phyloP scores from a whole-genome alignment of 2,797 vertebrate genomes.

The Rousettus madagascariensis region DNA sequence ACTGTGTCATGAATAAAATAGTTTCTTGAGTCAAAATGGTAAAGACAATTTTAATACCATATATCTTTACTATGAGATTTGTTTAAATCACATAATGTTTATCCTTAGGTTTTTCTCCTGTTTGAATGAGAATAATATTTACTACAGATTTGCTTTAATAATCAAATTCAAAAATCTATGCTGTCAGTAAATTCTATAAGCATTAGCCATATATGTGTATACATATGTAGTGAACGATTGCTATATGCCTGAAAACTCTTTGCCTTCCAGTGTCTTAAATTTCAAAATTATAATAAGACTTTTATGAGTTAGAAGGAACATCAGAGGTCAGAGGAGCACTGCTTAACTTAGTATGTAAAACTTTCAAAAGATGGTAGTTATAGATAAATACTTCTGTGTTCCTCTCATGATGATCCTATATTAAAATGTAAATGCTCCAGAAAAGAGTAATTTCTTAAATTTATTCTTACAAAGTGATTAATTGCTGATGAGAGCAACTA shows the following conservation, averaged over 20 bases:
- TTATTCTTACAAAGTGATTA: neutral
- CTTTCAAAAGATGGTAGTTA: neutral
- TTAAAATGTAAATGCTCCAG: neutral
- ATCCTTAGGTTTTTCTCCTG: neutral
- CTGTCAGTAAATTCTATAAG: neutral
- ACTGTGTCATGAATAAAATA: neutral
- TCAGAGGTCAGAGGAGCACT: neutral
- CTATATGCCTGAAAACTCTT: neutral
- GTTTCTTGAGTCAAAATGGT: neutral
- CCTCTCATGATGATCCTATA: neutral
- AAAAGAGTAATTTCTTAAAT: neutral
- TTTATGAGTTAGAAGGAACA: neutral
- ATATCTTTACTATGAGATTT: neutral
- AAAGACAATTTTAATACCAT: neutral
- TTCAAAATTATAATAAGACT: neutral
- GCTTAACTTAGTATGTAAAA: neutral
- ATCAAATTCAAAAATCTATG: neutral
- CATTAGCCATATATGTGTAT: too few relatives aligned
- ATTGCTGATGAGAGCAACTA: neutral
- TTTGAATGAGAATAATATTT: neutral
- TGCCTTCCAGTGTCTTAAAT: neutral
- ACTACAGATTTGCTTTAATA: neutral
- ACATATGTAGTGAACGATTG: neutral
- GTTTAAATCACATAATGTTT: neutral
- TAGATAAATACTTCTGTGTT: neutral